Base-by-base conservation (phyloP, 2,113 vertebrate genomes). In the Ceyx margarethae region DNA sequence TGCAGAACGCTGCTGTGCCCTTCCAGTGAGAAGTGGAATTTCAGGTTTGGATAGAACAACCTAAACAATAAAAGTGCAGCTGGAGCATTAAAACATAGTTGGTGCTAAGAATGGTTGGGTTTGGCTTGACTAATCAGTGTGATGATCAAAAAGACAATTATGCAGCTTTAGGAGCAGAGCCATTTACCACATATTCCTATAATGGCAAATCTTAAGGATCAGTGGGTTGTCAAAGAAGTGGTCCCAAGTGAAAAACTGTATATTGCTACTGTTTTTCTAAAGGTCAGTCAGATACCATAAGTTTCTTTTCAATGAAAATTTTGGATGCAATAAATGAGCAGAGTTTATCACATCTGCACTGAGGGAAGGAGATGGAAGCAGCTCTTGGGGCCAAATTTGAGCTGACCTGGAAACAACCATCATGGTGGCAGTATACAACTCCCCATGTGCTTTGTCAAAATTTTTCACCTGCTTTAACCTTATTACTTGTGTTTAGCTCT, bases 31-130 rank as follows among this genome's bases (percentile, higher is more conserved):
- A 91, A 76, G 71, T 61, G 71, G 74, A 89, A 85, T 25, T 62
- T 66, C 75, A 87, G 67, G 64, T 93, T 93, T 94, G 94, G 91
- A n/a, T 58, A 28, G 67, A 71, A n/a, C 21, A 43, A 76, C 81
- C 78, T 67, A 13, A 85, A 61, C 22, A 69, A 37, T 87, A 68
- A 78, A 94, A 95, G 84, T 92, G 84, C 92, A 96, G 84, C 94
- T 95, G 95, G 75, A 87, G 51, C 81, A 40, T 69, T 94, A 58
- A 64, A 73, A 4, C 53, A 28, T 42, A 67, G 79, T 14, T 50
- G 64, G 91, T 89, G 64, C 78, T 71, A 33, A 87, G 56, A 84
- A 15, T 16, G 68, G 82, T n/a, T 86, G 80, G 69, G 46, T 81
- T 93, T 94, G 90, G 50, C 86, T 80, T 73, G 74, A 23, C 15